Base-by-base conservation (phyloP, 1,140 invertebrate genomes). In the Leptopilina boulardi region DNA sequence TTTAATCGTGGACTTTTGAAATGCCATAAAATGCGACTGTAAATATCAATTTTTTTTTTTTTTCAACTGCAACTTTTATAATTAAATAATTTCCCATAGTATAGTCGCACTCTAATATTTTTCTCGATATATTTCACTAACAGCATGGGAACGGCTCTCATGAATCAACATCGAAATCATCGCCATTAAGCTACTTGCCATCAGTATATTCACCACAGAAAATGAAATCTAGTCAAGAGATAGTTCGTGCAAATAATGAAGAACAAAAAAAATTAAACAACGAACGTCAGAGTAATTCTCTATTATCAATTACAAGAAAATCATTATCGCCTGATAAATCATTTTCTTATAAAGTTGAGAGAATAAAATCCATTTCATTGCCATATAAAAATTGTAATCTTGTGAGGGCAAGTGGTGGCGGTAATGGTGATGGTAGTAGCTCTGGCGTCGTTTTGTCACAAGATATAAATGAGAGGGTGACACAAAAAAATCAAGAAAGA, bases 41-140 rank as follows among this genome's bases (percentile, higher is more conserved):
- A 30, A 73, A 44, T 74, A 13, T 19, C 70, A 15, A 21, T 42
- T 44, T 30, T n/a, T n/a, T n/a, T n/a, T n/a, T n/a, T n/a, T n/a
- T n/a, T n/a, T n/a, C n/a, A n/a, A n/a, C n/a, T n/a, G n/a, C n/a
- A n/a, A n/a, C n/a, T n/a, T n/a, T n/a, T n/a, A n/a, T n/a, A n/a
- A n/a, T n/a, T n/a, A n/a, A n/a, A n/a, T 38, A 75, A 44, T 59
- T 30, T 38, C 56, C n/a, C 76, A 77, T 82, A n/a, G n/a, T n/a
- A n/a, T 70, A 78, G 78, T 77, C 38, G 76, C 80, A 88, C 73
- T n/a, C n/a, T 84, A 75, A 81, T 85, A 81, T 81, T 82, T 85
- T n/a, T n/a, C n/a, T 82, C 84, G 83, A 83, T 86, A n/a, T n/a
- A 84, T 85, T 88, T 87, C 81, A 89, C 88, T 89, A 89, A 89